Percentiles rank a stretch among this genome's conserved stretches.
These are phyloP conservation scores for Lepidurus packardi DNA, from an alignment of 1,140 invertebrate species.

Conservation along the genomic window DNA sequence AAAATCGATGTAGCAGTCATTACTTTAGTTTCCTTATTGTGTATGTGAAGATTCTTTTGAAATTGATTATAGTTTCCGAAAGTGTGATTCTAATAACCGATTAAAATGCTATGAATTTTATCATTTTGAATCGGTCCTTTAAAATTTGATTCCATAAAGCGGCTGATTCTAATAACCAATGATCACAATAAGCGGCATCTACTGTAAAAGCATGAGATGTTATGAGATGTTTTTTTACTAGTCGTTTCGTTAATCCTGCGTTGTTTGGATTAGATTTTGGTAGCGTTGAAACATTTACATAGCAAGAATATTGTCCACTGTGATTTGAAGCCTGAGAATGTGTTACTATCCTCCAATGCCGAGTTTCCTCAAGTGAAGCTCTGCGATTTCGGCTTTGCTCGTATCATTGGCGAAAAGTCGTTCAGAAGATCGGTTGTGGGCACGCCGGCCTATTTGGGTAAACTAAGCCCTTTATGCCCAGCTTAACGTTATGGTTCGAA, in stretches of 20 bases:
- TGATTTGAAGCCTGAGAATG: constrained; percentile 98
- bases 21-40: too few relatives aligned
- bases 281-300: constrained; percentile 96
- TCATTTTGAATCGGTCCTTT: too few relatives aligned
- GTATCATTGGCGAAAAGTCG: constrained; percentile 97
- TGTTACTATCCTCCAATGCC: constrained; percentile 82
- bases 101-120: too few relatives aligned
- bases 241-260: not conserved
- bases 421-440: constrained; percentile 96
- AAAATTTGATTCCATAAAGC: too few relatives aligned
- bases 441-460: constrained; percentile 93
- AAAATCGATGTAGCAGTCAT: too few relatives aligned
- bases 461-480: constrained; percentile 37
- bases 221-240: too few relatives aligned
- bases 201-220: too few relatives aligned
- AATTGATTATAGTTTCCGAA: too few relatives aligned
- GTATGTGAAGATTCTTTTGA: too few relatives aligned
- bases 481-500: constrained; percentile 24
- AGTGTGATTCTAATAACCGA: too few relatives aligned
- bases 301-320: constrained; percentile 97
- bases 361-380: constrained; percentile 97
- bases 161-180: too few relatives aligned
- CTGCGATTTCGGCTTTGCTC: constrained; percentile 97
- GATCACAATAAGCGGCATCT: too few relatives aligned
- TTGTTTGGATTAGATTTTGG: constrained; percentile 68